phyloP scores from a whole-genome alignment of 1,140 invertebrate species.

The Lineus longissimus region DNA sequence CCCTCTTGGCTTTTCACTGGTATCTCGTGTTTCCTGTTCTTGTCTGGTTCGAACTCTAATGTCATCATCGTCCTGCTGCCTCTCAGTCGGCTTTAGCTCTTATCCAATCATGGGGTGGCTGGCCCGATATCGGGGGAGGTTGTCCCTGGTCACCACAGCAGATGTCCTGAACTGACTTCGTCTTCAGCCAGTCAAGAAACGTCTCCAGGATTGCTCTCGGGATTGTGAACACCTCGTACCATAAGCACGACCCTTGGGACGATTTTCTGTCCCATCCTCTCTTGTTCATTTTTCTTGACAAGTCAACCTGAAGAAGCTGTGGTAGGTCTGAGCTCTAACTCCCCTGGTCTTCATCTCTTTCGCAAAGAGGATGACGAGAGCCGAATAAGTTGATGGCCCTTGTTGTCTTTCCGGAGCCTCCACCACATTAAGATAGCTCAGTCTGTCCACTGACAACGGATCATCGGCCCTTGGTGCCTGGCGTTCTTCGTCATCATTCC shows the following conservation, averaged over 20 bases:
- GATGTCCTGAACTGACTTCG: slow-evolving; percentile 9
- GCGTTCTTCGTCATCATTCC: not conserved
- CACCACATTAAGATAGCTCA: too few species aligned
- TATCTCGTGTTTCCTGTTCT: too few species aligned
- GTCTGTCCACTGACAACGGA: too few species aligned
- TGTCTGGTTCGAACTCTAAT: too few species aligned
- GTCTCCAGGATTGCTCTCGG: slow-evolving; percentile 8
- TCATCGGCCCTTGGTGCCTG: too few species aligned
- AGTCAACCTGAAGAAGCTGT: slow-evolving; percentile 19
- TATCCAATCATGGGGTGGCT: not conserved
- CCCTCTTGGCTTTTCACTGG: too few species aligned
- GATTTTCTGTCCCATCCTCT: slow-evolving; percentile 15
- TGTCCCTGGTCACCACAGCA: slow-evolving; percentile 13
- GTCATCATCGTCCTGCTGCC: too few species aligned
- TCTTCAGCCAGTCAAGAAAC: slow-evolving; percentile 13
- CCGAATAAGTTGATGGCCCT: too few species aligned
- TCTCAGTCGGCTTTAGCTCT: not conserved
- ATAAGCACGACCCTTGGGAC: slow-evolving; percentile 8
- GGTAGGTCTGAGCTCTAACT: slow-evolving; percentile 9
- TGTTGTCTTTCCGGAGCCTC: too few species aligned
- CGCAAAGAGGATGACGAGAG: not conserved
- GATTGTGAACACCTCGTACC: slow-evolving; percentile 11
- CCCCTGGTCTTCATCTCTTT: slow-evolving; percentile 5
- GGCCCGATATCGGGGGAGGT: slow-evolving; percentile 10
- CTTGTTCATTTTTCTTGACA: slow-evolving; percentile 11